Base-by-base conservation (phyloP, 2,113 vertebrate genomes). In the Oryzias woworae region DNA sequence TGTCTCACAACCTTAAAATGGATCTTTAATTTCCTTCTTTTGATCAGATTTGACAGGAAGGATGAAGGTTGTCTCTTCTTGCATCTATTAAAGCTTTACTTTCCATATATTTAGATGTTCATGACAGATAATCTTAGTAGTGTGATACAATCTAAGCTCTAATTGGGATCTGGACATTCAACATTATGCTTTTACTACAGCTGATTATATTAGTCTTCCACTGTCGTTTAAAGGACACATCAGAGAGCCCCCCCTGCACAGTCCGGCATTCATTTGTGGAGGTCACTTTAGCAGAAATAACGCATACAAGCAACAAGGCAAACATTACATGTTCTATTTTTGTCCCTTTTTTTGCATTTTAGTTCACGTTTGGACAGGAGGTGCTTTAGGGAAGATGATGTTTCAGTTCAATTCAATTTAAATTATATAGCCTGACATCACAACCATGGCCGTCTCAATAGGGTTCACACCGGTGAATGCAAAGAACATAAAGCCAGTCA, bases 1-100 rank as follows among this genome's bases (percentile, higher is more conserved):
- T 54, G 28, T 20, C 56, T 51, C 88, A 57, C 85, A 90, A 80
- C 77, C 84, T 78, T 68, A 68, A 87, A 60, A 62, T 0, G 22
- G 61, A 66, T 61, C 77, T 86, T 87, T 83, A 77, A 83, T 75
- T 41, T 53, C 61, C 55, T 75, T 64, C 20, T 52, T 36, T 72
- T 69, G 31, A 31, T 66, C 58, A 55, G 61, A 65, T 45, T 66
- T 60, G 50, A 62, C 60, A 18, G 60, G 75, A 60, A 58, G 17
- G n/a, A 47, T 57, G 44, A 56, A 43, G 56, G 53, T 24, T 23
- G 0, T 22, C 20, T 43, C 41, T 8, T 58, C 49, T 26, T 14
- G 22, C 51, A 47, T 3, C 22, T 44, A 17, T 5, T 7, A 20
- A 41, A 52, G 55, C 36, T 44, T 56, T 17, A 41, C 26, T 60